These are phyloP conservation scores for Drosophila nr. medialis DNA, from an alignment of 2,888 invertebrate genomes.

Conservation along the genomic window DNA sequence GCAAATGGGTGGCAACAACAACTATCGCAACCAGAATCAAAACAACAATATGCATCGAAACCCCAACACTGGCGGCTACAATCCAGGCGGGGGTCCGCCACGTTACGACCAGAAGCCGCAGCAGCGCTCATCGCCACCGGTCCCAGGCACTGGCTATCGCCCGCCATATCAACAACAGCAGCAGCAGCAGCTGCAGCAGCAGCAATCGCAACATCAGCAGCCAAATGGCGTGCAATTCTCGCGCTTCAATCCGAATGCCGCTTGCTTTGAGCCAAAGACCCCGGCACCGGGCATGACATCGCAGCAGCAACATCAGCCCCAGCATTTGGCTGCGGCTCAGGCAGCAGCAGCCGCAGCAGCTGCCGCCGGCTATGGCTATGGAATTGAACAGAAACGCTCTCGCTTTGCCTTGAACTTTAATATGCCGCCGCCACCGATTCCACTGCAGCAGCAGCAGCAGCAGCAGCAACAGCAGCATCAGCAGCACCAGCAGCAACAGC, in stretches of 20 bases:
- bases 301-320: constrained; percentile 51
- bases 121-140: constrained; percentile 62
- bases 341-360: constrained; percentile 54
- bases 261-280: constrained; percentile 70
- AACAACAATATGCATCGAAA: constrained; percentile 58
- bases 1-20: constrained; percentile 62
- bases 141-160: constrained; percentile 59
- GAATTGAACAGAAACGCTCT: constrained; percentile 69
- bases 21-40: constrained; percentile 60
- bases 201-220: constrained; percentile 40
- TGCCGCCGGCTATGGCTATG: constrained; percentile 58
- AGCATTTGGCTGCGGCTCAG: constrained; percentile 54
- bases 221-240: constrained; percentile 60
- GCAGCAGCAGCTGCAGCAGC: constrained; percentile 53
- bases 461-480: constrained; percentile 50
- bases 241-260: constrained; percentile 74
- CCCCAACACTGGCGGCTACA: constrained; percentile 44
- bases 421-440: constrained; percentile 66
- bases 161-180: constrained; percentile 41
- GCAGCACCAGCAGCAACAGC: constrained; percentile 53
- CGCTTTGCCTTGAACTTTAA: constrained; percentile 70
- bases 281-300: constrained; percentile 44
- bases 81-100: constrained; percentile 50
- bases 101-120: constrained; percentile 62
- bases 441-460: constrained; percentile 62